phyloP scores from a whole-genome alignment of 2,797 vertebrate genomes.

The Hozukius guyotensis region DNA sequence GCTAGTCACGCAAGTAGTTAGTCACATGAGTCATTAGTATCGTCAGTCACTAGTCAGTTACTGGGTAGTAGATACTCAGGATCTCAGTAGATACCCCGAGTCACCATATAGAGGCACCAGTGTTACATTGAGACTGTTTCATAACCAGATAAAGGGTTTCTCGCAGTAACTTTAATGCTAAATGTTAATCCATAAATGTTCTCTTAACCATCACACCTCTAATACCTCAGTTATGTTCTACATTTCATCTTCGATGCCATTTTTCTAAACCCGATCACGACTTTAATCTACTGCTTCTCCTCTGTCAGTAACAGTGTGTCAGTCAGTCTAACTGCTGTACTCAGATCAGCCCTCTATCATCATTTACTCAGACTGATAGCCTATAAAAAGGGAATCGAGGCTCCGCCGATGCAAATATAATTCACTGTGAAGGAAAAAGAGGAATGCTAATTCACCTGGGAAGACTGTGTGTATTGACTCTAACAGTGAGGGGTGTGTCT shows the following conservation, averaged over 20 bases:
- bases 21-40: no score
- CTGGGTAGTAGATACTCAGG: no score
- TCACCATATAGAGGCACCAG: background rate
- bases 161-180: background rate
- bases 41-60: no score
- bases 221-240: background rate
- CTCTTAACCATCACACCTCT: background rate
- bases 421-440: conserved; percentile 21
- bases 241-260: background rate
- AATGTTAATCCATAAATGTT: background rate
- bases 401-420: conserved; percentile 40
- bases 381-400: conserved; percentile 1
- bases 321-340: background rate
- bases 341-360: conserved; percentile 19
- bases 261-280: background rate
- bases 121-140: background rate
- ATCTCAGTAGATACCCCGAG: no score
- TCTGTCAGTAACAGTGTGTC: background rate
- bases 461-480: conserved; percentile 10
- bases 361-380: conserved; percentile 8
- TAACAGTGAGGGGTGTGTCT: conserved; percentile 69
- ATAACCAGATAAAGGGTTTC: background rate
- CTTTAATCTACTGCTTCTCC: background rate
- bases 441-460: conserved; percentile 55
- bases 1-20: no score